These are phyloP conservation scores for Rhogogaster chlorosoma DNA, from an alignment of 2,888 invertebrate species.

Conservation along the genomic window DNA sequence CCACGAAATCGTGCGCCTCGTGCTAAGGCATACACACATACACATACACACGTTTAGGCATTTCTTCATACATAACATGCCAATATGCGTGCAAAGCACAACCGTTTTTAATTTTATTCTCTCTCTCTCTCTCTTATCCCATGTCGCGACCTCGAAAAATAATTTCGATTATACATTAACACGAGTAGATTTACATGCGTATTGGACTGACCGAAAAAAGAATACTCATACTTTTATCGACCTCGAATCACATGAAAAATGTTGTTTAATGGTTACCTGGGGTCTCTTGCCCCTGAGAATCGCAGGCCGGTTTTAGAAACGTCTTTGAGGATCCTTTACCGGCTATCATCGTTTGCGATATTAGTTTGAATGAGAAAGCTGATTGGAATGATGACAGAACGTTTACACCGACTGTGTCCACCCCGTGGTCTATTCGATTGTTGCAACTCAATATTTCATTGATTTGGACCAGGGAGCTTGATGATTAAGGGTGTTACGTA, in stretches of 20 bases:
- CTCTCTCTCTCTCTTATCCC: not conserved
- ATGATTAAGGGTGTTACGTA: not conserved
- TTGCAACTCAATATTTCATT: not conserved
- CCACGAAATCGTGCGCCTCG: constrained; percentile 40
- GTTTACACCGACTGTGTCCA: not conserved
- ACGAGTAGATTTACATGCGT: too few species aligned
- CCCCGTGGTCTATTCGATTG: not conserved
- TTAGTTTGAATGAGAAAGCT: not conserved
- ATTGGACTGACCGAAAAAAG: too few species aligned
- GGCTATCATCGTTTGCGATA: not conserved
- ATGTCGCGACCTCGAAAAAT: not conserved
- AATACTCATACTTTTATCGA: too few species aligned
- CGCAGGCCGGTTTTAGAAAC: too few species aligned
- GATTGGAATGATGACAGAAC: not conserved
- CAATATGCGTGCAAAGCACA: not conserved
- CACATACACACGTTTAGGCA: not conserved
- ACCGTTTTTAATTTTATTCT: not conserved
- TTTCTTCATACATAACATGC: not conserved
- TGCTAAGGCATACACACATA: not conserved
- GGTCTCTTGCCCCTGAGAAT: too few species aligned
- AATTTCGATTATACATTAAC: too few species aligned
- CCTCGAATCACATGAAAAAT: too few species aligned
- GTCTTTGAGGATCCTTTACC: too few species aligned
- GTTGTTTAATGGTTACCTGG: too few species aligned
- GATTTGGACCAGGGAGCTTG: not conserved